A percentile compares a stretch with the other conserved stretches of the same genome.
These are phyloP conservation scores for Epizoanthus fatuus DNA, from an alignment of 92 coral and sea anemone genomes.

Conservation along the genomic window DNA sequence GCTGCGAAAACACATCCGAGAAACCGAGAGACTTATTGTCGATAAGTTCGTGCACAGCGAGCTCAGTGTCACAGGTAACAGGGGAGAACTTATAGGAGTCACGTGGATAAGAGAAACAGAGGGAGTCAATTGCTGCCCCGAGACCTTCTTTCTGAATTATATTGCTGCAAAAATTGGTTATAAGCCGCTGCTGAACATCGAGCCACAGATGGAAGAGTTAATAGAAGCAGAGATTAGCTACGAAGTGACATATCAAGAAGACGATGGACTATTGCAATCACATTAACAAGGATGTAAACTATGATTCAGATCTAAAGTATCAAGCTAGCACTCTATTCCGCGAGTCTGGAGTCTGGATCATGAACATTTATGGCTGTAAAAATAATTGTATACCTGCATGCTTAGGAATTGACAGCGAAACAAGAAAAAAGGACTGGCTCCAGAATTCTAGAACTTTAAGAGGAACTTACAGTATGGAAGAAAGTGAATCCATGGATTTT, in stretches of 20 bases:
- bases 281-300: not conserved
- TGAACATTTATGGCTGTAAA: too few species aligned
- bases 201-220: slow-evolving; percentile 40
- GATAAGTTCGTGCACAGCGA: slow-evolving; percentile 45
- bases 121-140: slow-evolving; percentile 34
- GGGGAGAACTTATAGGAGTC: slow-evolving; percentile 38
- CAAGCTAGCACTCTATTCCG: not conserved
- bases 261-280: not conserved
- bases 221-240: slow-evolving; percentile 40
- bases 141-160: slow-evolving; percentile 35
- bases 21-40: slow-evolving; percentile 35
- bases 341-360: too few species aligned
- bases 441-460: too few species aligned
- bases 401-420: too few species aligned
- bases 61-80: slow-evolving; percentile 33
- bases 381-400: too few species aligned
- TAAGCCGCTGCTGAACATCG: slow-evolving; percentile 39
- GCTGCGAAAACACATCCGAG: slow-evolving; percentile 37
- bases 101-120: slow-evolving; percentile 39
- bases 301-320: not conserved
- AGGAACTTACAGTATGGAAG: too few species aligned
- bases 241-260: slow-evolving; percentile 18
- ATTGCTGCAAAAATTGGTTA: slow-evolving; percentile 46
- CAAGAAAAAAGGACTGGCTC: too few species aligned
- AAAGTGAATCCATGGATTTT: too few species aligned